Evolutionary conservation across 2,888 invertebrate genomes (phyloP).

Genomic region (Ferdinandea cuprea): DNA sequence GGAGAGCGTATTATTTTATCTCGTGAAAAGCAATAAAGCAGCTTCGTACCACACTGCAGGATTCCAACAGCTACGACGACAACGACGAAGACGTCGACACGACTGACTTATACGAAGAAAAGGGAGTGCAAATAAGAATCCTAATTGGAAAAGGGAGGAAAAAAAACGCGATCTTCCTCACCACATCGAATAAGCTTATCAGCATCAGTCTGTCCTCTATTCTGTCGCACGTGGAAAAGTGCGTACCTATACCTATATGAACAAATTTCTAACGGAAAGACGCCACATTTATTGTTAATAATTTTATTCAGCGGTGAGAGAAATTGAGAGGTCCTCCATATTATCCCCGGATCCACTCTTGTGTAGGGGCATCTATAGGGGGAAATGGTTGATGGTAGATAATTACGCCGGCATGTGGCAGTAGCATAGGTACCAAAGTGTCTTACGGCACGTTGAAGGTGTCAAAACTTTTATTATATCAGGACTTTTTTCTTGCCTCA

Average conservation of each 20-base stretch:
- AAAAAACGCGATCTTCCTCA: not conserved
- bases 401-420: constrained; percentile 50
- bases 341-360: not conserved
- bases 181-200: not conserved
- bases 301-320: constrained; percentile 11
- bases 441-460: constrained; percentile 52
- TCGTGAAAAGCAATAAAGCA: constrained; percentile 29
- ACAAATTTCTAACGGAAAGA: constrained; percentile 28
- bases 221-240: not conserved
- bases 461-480: constrained; percentile 53
- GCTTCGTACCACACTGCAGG: constrained; percentile 15
- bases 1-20: constrained; percentile 9
- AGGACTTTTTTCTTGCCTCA: constrained; percentile 4
- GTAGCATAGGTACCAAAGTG: constrained; percentile 12
- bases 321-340: constrained; percentile 27
- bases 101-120: constrained; percentile 8
- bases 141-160: constrained; percentile 26
- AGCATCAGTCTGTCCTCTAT: not conserved
- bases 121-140: constrained; percentile 39
- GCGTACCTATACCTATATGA: too few relatives aligned
- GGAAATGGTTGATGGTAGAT: constrained; percentile 18
- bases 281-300: constrained; percentile 30
- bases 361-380: too few relatives aligned
- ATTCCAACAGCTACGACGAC: constrained; percentile 1
- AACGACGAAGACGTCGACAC: not conserved